A percentile compares a stretch with the other conserved stretches of the same genome.
Evolutionary conservation across 2,113 vertebrate genomes (phyloP).

Genomic region (Trematocara macrostoma): DNA sequence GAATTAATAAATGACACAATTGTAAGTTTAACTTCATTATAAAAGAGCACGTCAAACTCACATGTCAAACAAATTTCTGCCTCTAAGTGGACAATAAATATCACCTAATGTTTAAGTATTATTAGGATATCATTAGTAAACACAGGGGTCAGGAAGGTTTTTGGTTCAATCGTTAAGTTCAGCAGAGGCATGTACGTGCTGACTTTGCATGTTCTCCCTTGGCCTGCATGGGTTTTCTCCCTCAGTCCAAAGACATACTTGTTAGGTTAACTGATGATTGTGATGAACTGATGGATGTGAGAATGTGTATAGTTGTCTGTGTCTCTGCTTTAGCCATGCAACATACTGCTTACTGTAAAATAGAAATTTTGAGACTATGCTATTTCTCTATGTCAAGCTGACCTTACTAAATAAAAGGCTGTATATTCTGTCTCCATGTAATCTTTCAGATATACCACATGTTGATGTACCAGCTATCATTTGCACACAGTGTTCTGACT

Average conservation of each 20-base stretch:
- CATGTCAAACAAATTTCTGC: neutral
- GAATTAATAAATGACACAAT: neutral
- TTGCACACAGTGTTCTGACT: neutral
- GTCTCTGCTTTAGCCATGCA: neutral
- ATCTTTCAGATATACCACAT: neutral
- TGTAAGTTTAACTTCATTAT: neutral
- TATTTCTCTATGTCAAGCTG: neutral
- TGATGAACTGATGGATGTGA: neutral
- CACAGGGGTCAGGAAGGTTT: neutral
- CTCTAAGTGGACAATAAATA: neutral
- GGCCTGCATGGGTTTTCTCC: accelerated
- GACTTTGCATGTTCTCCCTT: neutral
- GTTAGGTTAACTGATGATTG: neutral
- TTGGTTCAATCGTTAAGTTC: neutral
- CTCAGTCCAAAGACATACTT: neutral
- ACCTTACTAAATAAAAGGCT: accelerated
- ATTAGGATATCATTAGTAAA: neutral
- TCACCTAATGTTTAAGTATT: neutral
- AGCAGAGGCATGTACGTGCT: neutral
- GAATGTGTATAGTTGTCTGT: neutral
- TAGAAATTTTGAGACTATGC: neutral
- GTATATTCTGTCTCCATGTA: neutral
- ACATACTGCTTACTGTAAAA: neutral
- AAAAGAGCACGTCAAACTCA: neutral
- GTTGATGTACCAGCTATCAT: neutral